Evolutionary conservation across 2,113 vertebrate genomes (phyloP), one percentile per base, ranked within the genome.

Genomic region (Nesoenas mayeri): DNA sequence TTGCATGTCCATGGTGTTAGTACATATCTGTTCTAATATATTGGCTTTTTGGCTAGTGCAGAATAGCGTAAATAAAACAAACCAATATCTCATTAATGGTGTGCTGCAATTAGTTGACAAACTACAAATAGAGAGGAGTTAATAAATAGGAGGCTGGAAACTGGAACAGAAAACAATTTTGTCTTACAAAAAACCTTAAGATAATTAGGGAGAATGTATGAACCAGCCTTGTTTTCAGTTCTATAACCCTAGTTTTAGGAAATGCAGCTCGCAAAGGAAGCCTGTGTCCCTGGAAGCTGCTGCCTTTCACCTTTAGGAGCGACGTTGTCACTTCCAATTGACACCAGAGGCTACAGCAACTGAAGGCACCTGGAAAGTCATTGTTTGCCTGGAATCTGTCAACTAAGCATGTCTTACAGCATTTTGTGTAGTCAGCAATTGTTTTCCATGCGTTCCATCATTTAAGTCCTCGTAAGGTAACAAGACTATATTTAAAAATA

Each of bases 361-460:
- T 32, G 58, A 65, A 79, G 66, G 66, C 34, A 81, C 32, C 77
- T 91, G 53, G 42, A 40, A 60, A 56, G 42, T n/a, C 36, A 36
- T 66, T 28, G 13, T 58, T 74, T 84, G 53, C 20, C 34, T 51
- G 0, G 0, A 12, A 42, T 58, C 12, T 48, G 72, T 70, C 48
- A 82, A 1, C 34, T 53, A 53, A 58, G 38, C 28, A 2, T 91
- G 11, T 72, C 89, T 89, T 71, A 36, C 34, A 77, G 53, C 20
- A 18, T 72, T 85, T 61, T 15, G 11, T 87, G 12, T 31, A 72
- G 71, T 67, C 81, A 65, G 48, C 61, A 36, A 2, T 73, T 69
- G 29, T 38, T 71, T 89, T 54, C 51, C 14, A 1, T 80, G 36
- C 1, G 1, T 82, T n/a, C n/a, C 56, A 64, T 57, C 0, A 0